Evolutionary conservation across 2,888 invertebrate species (phyloP).

Genomic region (Mamestra brassicae): DNA sequence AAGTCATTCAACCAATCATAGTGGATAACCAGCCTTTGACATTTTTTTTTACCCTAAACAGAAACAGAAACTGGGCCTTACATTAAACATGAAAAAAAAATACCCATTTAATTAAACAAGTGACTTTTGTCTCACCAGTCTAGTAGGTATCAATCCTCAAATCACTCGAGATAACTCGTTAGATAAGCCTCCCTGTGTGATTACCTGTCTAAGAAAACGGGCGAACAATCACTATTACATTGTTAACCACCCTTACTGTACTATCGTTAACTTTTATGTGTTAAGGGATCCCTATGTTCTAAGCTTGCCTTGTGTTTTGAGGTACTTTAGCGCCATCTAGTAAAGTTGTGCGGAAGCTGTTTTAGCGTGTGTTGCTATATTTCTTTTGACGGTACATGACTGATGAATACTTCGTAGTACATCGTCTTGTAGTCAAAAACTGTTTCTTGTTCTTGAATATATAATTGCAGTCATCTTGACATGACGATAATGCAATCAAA

Average conservation of each 20-base stretch:
- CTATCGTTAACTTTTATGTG: slow-evolving; percentile 56
- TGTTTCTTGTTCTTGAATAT: background rate
- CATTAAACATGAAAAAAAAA: background rate
- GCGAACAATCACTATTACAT: slow-evolving; percentile 53
- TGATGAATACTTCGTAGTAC: background rate
- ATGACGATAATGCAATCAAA: background rate
- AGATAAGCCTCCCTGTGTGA: slow-evolving; percentile 43
- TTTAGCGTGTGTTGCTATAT: slow-evolving; percentile 6
- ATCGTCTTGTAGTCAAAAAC: background rate
- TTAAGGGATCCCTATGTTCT: background rate
- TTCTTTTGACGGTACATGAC: background rate
- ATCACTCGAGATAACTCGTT: slow-evolving; percentile 27
- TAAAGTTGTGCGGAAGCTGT: slow-evolving; percentile 27
- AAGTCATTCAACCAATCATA: too few species aligned
- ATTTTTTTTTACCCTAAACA: too few species aligned
- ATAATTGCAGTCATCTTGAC: background rate
- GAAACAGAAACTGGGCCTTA: too few species aligned
- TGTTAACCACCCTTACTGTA: slow-evolving; percentile 38
- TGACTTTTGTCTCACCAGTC: background rate
- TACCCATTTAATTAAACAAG: background rate
- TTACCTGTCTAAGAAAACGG: slow-evolving; percentile 49
- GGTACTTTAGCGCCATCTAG: slow-evolving; percentile 38
- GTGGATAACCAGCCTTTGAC: too few species aligned
- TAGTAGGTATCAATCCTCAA: slow-evolving; percentile 14
- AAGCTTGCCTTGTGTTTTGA: slow-evolving; percentile 28